Percentiles rank a stretch among this genome's conserved stretches.
Conservation (phyloP, 2,888 invertebrate species). For the Erynnis tages region DNA sequence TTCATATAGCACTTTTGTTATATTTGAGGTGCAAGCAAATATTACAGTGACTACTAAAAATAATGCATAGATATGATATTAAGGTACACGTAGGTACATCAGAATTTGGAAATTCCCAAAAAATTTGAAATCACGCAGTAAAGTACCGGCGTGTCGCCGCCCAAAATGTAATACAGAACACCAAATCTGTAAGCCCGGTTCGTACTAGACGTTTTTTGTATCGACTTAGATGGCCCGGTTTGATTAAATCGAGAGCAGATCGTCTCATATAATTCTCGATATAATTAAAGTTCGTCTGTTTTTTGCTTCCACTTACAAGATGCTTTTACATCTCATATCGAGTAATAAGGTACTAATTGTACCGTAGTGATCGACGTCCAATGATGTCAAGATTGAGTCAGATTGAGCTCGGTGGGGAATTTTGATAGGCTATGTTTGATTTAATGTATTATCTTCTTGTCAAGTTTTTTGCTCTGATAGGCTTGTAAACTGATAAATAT, state of each 20-base stretch:
- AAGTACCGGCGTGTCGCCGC: not conserved
- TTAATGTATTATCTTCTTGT: not conserved
- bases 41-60: too few species aligned
- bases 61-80: too few species aligned
- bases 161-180: not conserved
- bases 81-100: too few species aligned
- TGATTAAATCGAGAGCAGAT: constrained; percentile 23
- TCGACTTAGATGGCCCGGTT: constrained; percentile 17
- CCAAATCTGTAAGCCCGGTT: not conserved
- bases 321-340: constrained; percentile 9
- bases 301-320: constrained; percentile 17
- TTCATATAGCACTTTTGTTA: too few species aligned
- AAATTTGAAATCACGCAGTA: not conserved
- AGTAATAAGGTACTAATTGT: constrained; percentile 10
- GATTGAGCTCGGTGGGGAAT: not conserved
- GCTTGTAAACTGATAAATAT: not conserved
- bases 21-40: too few species aligned
- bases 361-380: not conserved
- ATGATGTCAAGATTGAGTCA: constrained; percentile 19
- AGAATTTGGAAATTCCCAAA: not conserved
- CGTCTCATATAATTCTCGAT: constrained; percentile 20
- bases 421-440: not conserved
- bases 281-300: constrained; percentile 14
- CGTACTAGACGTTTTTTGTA: constrained; percentile 6
- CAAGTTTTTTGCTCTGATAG: not conserved